These are phyloP conservation scores for Cebidichthys violaceus DNA, from an alignment of 2,113 vertebrate species.

Conservation along the genomic window DNA sequence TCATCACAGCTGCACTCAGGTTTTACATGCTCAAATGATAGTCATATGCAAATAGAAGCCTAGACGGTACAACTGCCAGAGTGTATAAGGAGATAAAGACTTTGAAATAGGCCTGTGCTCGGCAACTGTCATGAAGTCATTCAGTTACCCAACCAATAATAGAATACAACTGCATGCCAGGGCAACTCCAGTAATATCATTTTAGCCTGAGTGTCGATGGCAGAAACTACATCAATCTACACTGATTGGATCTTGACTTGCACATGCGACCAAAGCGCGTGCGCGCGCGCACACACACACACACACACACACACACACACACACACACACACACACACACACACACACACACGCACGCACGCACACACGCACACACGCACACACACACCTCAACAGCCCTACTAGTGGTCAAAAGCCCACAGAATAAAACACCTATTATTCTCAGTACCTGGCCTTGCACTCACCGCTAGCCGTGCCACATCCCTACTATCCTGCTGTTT, in stretches of 20 bases:
- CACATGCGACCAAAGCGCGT: background rate
- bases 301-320: background rate
- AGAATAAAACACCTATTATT: background rate
- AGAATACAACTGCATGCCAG: slow-evolving; percentile 6
- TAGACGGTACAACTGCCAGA: slow-evolving; percentile 45
- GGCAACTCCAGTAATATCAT: slow-evolving; percentile 22
- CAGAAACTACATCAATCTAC: slow-evolving; percentile 1
- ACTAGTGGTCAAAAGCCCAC: background rate
- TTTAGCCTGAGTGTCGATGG: background rate
- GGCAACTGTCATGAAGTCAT: slow-evolving; percentile 26
- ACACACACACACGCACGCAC: background rate
- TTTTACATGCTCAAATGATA: slow-evolving; percentile 41
- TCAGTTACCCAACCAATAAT: slow-evolving; percentile 18
- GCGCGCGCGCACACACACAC: too few relatives aligned
- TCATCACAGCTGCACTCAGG: slow-evolving; percentile 33
- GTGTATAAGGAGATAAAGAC: slow-evolving; percentile 37
- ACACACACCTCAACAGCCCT: background rate
- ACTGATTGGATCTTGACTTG: slow-evolving; percentile 20
- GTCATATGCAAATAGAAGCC: slow-evolving; percentile 60
- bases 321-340: too few relatives aligned
- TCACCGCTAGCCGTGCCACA: background rate
- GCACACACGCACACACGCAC: background rate
- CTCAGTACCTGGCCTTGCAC: background rate
- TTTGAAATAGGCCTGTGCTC: slow-evolving; percentile 45
- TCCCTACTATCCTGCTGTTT: slow-evolving; percentile 14